Evolutionary conservation across 2,888 invertebrate genomes (phyloP), one percentile per base, ranked within the genome.

Genomic region (Adelphocoris suturalis): DNA sequence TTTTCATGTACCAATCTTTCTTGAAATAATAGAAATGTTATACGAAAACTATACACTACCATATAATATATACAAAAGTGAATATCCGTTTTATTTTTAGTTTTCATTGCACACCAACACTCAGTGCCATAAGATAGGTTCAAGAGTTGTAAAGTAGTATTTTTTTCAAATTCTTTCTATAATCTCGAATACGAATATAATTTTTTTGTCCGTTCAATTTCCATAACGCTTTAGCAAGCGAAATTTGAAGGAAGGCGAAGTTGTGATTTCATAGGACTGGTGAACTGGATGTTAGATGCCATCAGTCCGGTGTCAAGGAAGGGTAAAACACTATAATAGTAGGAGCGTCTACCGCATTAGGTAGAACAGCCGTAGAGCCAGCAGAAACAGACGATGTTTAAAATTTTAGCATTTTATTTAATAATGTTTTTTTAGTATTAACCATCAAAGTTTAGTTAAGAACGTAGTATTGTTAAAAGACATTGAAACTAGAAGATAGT

Each of bases 91-190:
- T 52, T 57, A 27, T 9, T 52, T 52, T 9, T 19, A 82, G 82
- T 82, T 82, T 75, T 86, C 80, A 55, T 80, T 78, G 88, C 88
- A 88, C 88, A 88, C 88, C 88, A 88, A 78, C 76, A 88, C 52
- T 88, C 88, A 88, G 88, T 88, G 88, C 76, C 88, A 88, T 52
- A 78, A 68, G 88, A 88, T 88, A 78, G 88, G 88, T 88, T 88
- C 78, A 88, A 88, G 78, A 88, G 76, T 88, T 88, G 88, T 88
- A 48, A 78, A 80, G 88, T 88, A 75, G 55, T 86, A 75, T 75
- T 48, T 82, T n/a, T 37, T 80, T 46, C 27, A 13, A 27, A 27
- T 78, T 78, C 28, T n/a, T 23, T 27, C 68, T 23, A 68, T 23
- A 68, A 12, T 68, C n/a, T 61, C 19, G 61, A 68, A 46, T 46